A percentile compares a stretch with the other conserved stretches of the same genome.
Conservation (phyloP, 2,113 vertebrate genomes). For the Chlorodrepanis virens region DNA sequence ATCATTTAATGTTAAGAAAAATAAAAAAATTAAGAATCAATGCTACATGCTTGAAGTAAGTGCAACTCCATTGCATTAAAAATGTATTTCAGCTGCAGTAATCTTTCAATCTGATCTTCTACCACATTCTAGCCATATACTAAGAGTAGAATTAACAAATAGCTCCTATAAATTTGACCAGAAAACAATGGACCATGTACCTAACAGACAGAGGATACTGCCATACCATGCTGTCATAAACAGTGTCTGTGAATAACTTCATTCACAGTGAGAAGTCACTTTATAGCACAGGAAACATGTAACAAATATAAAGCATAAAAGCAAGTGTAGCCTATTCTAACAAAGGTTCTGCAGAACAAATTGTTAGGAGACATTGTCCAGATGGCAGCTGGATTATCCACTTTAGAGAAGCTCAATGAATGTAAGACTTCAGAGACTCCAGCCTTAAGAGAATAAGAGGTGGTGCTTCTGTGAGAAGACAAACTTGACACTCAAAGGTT, state of each 20-base stretch:
- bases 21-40: neutral
- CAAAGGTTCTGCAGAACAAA: neutral
- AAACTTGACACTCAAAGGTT: neutral
- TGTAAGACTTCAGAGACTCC: neutral
- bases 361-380: accelerated
- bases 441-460: neutral
- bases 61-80: neutral
- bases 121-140: neutral
- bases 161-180: neutral
- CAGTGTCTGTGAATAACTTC: neutral
- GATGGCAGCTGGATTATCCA: neutral
- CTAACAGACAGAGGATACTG: neutral
- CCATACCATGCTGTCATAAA: neutral
- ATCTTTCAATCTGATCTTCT: neutral
- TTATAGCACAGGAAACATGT: neutral
- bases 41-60: neutral
- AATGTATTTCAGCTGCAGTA: neutral
- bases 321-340: neutral
- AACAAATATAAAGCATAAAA: neutral
- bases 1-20: neutral
- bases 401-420: neutral
- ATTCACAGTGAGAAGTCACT: neutral
- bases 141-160: neutral
- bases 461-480: neutral
- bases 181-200: neutral